Evolutionary conservation across 2,888 invertebrate species (phyloP).

Genomic region (Chrysotoxum bicinctum): DNA sequence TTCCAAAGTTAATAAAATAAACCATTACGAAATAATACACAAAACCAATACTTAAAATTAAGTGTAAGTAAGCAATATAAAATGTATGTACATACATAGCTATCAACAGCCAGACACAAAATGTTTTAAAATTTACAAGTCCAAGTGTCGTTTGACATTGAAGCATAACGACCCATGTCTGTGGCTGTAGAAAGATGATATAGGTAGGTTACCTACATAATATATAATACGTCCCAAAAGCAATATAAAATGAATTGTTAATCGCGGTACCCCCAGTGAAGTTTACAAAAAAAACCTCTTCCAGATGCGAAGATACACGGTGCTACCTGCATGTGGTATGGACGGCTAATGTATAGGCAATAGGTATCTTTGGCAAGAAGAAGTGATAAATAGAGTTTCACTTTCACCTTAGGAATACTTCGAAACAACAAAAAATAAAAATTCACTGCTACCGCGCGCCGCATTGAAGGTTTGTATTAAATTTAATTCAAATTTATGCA

Average conservation of each 20-base stretch:
- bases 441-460: not conserved
- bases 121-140: slow-evolving; percentile 25
- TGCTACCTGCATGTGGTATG: not conserved
- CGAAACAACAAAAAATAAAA: slow-evolving; percentile 12
- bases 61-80: not conserved
- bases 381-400: slow-evolving; percentile 65
- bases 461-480: slow-evolving; percentile 43
- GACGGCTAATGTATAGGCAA: not conserved
- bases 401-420: slow-evolving; percentile 55
- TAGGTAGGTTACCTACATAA: not conserved
- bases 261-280: not conserved
- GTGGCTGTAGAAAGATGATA: slow-evolving; percentile 26
- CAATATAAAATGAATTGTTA: not conserved
- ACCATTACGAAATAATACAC: not conserved
- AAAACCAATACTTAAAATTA: not conserved
- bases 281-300: not conserved
- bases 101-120: slow-evolving; percentile 1
- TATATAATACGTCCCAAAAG: not conserved
- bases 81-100: not conserved
- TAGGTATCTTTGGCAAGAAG: slow-evolving; percentile 8
- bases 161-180: slow-evolving; percentile 14
- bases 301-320: slow-evolving; percentile 5
- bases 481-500: slow-evolving; percentile 64
- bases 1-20: not conserved
- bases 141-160: slow-evolving; percentile 39